Percentiles rank a stretch among this genome's conserved stretches.
These are phyloP conservation scores for Chaenocephalus aceratus DNA, from an alignment of 2,113 vertebrate species.

Conservation along the genomic window DNA sequence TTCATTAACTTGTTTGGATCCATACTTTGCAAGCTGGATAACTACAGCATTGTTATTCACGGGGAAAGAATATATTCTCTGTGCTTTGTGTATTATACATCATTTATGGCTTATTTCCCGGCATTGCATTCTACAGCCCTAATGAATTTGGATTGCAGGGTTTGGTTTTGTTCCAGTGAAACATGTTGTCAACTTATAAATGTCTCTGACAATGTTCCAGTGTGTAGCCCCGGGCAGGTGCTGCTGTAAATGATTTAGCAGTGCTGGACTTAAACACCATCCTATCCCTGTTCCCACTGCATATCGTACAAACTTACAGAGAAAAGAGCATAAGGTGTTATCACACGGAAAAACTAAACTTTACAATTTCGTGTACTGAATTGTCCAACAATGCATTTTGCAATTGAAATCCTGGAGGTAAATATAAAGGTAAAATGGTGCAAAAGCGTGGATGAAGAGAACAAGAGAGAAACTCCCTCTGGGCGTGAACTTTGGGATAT, in stretches of 20 bases:
- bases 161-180: slow-evolving; percentile 37
- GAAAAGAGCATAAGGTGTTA: neutral
- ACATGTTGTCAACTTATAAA: slow-evolving; percentile 45
- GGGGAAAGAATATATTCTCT: slow-evolving; percentile 18
- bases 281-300: neutral
- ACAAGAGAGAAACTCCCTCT: neutral
- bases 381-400: neutral
- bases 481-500: too few relatives aligned
- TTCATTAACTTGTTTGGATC: slow-evolving; percentile 14
- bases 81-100: slow-evolving; percentile 14
- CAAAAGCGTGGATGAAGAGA: neutral
- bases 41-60: slow-evolving; percentile 25
- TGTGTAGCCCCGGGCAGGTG: slow-evolving; percentile 35
- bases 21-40: slow-evolving; percentile 17
- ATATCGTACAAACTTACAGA: slow-evolving; percentile 1
- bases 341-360: neutral
- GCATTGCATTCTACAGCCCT: neutral
- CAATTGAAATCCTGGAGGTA: neutral
- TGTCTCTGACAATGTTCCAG: slow-evolving; percentile 37
- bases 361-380: neutral
- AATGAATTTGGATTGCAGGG: slow-evolving; percentile 16
- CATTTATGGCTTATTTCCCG: slow-evolving; percentile 15
- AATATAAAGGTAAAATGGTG: neutral
- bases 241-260: slow-evolving; percentile 46
- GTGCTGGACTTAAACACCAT: slow-evolving; percentile 15